Base-by-base conservation (phyloP, 2,113 vertebrate species). In the Nibea coibor region DNA sequence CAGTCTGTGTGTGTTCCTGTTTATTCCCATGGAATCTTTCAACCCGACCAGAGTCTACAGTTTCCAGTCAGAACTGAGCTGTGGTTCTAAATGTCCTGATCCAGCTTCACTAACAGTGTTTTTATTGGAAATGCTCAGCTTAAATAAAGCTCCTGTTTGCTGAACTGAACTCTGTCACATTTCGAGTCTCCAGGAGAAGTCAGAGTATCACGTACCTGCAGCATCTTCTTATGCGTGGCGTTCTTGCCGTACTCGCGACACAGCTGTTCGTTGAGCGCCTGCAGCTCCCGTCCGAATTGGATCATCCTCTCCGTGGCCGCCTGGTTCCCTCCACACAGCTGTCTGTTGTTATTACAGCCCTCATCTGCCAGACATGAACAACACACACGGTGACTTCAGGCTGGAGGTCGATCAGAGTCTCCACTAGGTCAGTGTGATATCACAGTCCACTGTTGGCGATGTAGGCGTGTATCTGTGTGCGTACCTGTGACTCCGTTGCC, bases 231-330 rank as follows among this genome's bases (percentile, higher is more conserved):
- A 92, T 99, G 97, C 26, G 95, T 59, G 62, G 96, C 93, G 75
- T 99, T 99, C 93, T 98, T 99, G 87, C 97, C 97, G 0, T 97
- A 98, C 48, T 99, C 97, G 61, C 95, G 94, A 88, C 97, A 96
- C 82, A 99, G 95, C 92, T 99, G 97, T 81, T 99, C 98, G 0
- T 96, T 98, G 83, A 99, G 96, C 11, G 94, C 90, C 94, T 99
- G 98, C 91, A 99, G 95, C 91, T 99, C 98, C 10, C 98, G 95
- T 35, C 98, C 98, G 78, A 99, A 99, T 94, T 99, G 96, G 93
- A 99, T 99, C 96, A 99, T 99, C 58, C 97, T 93, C 93, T 99
- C 98, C 0, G 97, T 99, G 89, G 98, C 98, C 0, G 97, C 98
- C 43, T 97, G 97, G 95, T 97, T 98, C 68, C 97, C 98, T 50